Conservation (phyloP, 2,888 invertebrate species). For the Mesochorus sp. region DNA sequence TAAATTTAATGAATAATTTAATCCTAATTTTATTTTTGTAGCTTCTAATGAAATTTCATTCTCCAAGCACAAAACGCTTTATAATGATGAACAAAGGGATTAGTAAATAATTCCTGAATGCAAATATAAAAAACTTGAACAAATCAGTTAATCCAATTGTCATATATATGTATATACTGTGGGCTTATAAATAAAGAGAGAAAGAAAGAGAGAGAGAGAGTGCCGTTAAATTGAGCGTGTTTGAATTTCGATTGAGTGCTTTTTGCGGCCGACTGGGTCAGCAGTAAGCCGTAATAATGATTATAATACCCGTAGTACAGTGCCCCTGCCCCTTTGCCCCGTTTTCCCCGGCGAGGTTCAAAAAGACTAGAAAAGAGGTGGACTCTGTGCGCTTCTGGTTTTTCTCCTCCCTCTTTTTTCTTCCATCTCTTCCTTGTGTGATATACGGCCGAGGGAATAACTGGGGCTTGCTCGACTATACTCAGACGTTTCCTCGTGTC, state of each 20-base stretch:
- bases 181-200: too few relatives aligned
- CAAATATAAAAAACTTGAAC: too few relatives aligned
- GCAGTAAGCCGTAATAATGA: conserved; percentile 23
- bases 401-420: conserved; percentile 13
- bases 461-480: conserved; percentile 21
- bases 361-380: conserved; percentile 15
- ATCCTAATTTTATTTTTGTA: too few relatives aligned
- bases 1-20: too few relatives aligned
- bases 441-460: conserved; percentile 42
- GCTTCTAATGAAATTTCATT: too few relatives aligned
- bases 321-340: conserved; percentile 7
- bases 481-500: conserved; percentile 25
- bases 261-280: conserved; percentile 39
- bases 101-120: too few relatives aligned
- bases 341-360: not conserved
- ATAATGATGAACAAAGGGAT: too few relatives aligned
- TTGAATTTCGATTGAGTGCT: conserved; percentile 37
- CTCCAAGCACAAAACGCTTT: too few relatives aligned
- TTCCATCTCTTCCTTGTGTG: conserved; percentile 19
- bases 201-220: too few relatives aligned
- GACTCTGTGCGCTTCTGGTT: not conserved
- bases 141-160: too few relatives aligned
- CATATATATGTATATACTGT: too few relatives aligned
- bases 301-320: too few relatives aligned
- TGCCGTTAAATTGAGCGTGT: conserved; percentile 27